These are phyloP conservation scores for Microhierax caerulescens DNA, from an alignment of 2,797 vertebrate species.

Conservation along the genomic window DNA sequence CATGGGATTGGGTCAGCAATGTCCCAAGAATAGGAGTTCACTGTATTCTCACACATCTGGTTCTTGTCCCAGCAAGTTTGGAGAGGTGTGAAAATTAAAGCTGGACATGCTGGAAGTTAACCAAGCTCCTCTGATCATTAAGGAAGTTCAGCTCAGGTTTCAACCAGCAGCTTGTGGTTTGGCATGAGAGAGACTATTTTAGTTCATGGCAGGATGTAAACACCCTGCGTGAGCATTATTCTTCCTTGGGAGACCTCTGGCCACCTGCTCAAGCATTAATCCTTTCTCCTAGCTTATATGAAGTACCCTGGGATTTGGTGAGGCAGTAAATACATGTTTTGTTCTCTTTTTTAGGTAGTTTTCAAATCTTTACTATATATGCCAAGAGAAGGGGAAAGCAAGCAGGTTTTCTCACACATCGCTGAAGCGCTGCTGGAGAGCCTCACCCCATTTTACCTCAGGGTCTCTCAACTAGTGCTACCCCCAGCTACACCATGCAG, in stretches of 20 bases:
- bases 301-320: neutral
- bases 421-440: rapidly evolving
- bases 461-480: neutral
- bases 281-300: neutral
- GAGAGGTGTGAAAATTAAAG: constrained; percentile 38
- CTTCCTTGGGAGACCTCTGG: neutral
- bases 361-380: neutral
- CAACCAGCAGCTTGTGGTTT: neutral
- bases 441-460: neutral
- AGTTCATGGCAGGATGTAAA: neutral
- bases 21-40: neutral
- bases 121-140: neutral
- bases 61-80: neutral
- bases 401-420: rapidly evolving
- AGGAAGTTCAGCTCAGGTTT: constrained; percentile 30
- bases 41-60: neutral
- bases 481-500: rapidly evolving
- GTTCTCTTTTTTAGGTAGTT: neutral
- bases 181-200: neutral
- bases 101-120: neutral
- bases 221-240: neutral
- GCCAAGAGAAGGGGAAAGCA: rapidly evolving
- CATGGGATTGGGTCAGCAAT: neutral
- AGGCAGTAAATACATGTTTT: neutral
- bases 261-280: neutral